Conservation (phyloP, 2,888 invertebrate species). For the Drosophila rellima region DNA sequence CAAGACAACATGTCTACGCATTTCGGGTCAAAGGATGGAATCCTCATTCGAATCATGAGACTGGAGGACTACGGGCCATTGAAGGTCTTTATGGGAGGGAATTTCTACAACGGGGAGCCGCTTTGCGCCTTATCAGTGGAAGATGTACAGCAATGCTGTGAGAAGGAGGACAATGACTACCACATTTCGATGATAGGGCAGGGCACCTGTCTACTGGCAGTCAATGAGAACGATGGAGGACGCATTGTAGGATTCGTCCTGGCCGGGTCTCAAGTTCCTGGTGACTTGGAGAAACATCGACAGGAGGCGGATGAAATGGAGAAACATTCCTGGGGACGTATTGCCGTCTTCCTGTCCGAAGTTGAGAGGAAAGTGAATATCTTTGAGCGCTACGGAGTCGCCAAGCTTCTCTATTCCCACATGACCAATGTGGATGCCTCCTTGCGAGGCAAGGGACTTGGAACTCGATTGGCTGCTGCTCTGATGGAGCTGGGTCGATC, state of each 20-base stretch:
- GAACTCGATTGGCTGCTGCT: conserved; percentile 57
- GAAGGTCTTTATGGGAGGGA: conserved; percentile 37
- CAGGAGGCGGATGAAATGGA: conserved; percentile 37
- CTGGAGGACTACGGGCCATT: conserved; percentile 38
- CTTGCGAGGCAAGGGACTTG: conserved; percentile 69
- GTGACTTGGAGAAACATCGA: conserved; percentile 42
- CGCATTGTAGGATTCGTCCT: conserved; percentile 54
- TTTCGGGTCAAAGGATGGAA: conserved; percentile 39
- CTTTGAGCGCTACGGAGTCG: conserved; percentile 58
- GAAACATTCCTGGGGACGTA: conserved; percentile 48
- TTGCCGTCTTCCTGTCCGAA: conserved; percentile 48
- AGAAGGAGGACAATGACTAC: conserved; percentile 46
- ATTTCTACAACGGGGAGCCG: conserved; percentile 55
- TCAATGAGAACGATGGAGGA: conserved; percentile 28
- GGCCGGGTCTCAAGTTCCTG: conserved; percentile 33
- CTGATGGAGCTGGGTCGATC: conserved; percentile 64
- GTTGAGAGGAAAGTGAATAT: conserved; percentile 65
- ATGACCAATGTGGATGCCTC: conserved; percentile 59
- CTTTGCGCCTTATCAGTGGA: conserved; percentile 32
- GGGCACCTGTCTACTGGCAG: conserved; percentile 49
- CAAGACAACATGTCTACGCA: conserved; percentile 32
- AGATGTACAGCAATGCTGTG: conserved; percentile 33
- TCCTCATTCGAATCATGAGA: conserved; percentile 45
- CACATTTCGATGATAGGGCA: conserved; percentile 51
- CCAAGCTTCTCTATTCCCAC: conserved; percentile 67